Evolutionary conservation across 2,797 vertebrate genomes (phyloP), one percentile per base, ranked within the genome.

Genomic region (Sebastes variabilis): DNA sequence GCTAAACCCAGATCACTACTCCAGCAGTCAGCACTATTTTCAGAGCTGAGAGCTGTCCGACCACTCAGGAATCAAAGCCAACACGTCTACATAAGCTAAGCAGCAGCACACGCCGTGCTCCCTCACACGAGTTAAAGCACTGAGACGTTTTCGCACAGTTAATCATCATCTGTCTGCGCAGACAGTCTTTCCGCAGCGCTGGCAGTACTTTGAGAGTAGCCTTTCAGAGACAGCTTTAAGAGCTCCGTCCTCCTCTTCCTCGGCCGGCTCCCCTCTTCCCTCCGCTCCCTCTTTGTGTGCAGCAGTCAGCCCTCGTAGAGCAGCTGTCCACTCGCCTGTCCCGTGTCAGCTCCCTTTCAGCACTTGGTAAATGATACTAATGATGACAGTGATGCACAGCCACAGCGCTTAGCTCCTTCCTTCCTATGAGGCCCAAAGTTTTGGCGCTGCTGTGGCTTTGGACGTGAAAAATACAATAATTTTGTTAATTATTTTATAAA

Each of bases 1-100:
- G 94, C 91, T 95, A 95, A 95, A 94, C 93, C 93, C 92, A 93
- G 95, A 93, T 95, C 90, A 90, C 89, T 80, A 84, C 90, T 84
- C 89, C 79, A 82, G 79, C 85, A 92, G 90, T 95, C 92, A 94
- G 92, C 93, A 92, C 80, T 90, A 92, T 93, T 90, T 88, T 80
- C 90, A 91, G 89, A 89, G 87, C 91, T 74, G 83, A 87, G 81
- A 88, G 83, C 92, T 88, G 91, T 88, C 82, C 75, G 71, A 91
- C 80, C 77, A 77, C 87, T 91, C 84, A 80, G 75, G 80, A 89
- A 88, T 92, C 89, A 91, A 94, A 93, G 92, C 83, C 82, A 84
- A 82, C 88, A 72, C 56, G 73, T 86, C 86, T 81, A 72, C 82
- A 83, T 83, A 82, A 92, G 84, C 91, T 89, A 80, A 93, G 93